These are phyloP conservation scores for Oreochromis tanganicae DNA, from an alignment of 2,113 vertebrate genomes.

Conservation along the genomic window DNA sequence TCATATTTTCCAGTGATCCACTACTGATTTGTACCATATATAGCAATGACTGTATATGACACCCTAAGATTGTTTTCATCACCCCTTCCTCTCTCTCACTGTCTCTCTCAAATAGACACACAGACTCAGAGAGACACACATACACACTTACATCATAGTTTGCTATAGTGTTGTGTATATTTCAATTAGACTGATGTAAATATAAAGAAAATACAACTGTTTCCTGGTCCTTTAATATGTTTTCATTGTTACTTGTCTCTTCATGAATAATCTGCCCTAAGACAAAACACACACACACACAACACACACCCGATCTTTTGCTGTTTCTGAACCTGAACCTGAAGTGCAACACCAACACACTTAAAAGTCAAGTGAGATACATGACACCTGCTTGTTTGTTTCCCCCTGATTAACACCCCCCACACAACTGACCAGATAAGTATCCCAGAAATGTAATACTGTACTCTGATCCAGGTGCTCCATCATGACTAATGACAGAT, in stretches of 20 bases:
- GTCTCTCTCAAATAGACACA: not conserved
- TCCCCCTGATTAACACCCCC: not conserved
- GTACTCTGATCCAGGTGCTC: not conserved
- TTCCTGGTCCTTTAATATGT: not conserved
- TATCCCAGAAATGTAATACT: not conserved
- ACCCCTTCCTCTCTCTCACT: not conserved
- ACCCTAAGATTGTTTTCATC: not conserved
- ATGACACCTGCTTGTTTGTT: not conserved
- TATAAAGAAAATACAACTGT: not conserved
- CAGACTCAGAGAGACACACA: not conserved
- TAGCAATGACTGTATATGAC: not conserved
- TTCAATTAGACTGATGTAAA: not conserved
- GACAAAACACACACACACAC: not conserved
- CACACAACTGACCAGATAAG: not conserved
- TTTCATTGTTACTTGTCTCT: not conserved
- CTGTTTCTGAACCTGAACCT: not conserved
- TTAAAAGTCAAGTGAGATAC: not conserved
- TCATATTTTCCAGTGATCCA: not conserved
- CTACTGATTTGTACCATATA: not conserved
- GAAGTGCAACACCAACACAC: not conserved
- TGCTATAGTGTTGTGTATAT: not conserved
- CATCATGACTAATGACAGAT: not conserved
- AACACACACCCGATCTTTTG: not conserved
- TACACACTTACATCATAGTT: not conserved
- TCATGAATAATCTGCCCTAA: not conserved